Evolutionary conservation across 1,140 invertebrate species (phyloP).

Genomic region (Drosophila setifemur): DNA sequence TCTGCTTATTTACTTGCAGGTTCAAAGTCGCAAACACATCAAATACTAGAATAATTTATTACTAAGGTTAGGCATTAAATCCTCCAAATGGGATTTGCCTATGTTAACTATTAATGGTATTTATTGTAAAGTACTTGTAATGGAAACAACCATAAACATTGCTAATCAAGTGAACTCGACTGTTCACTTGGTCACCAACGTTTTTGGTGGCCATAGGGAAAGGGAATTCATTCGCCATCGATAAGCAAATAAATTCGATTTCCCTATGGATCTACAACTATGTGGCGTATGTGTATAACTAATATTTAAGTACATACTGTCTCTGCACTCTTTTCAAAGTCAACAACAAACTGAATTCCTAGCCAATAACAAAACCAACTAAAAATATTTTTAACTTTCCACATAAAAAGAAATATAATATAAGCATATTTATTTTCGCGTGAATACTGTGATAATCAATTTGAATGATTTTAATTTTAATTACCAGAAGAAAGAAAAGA

Average conservation of each 20-base stretch:
- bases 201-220: conserved; percentile 19
- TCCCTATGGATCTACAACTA: background rate
- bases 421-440: conserved; percentile 76
- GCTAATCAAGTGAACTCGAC: conserved; percentile 45
- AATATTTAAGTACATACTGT: conserved; percentile 59
- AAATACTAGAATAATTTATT: conserved; percentile 74
- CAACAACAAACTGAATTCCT: conserved; percentile 59
- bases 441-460: conserved; percentile 81
- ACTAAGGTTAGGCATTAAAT: conserved; percentile 33
- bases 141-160: conserved; percentile 20
- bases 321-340: conserved; percentile 52
- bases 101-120: conserved; percentile 77
- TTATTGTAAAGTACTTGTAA: conserved; percentile 57
- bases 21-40: conserved; percentile 79
- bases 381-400: conserved; percentile 28
- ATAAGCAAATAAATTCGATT: conserved; percentile 16
- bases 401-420: background rate
- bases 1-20: conserved; percentile 48
- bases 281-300: conserved; percentile 53
- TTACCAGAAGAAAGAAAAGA: conserved; percentile 19
- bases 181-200: conserved; percentile 51
- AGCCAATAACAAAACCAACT: conserved; percentile 46
- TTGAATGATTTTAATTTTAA: conserved; percentile 80
- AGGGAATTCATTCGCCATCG: conserved; percentile 16
- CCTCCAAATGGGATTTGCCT: conserved; percentile 59